A percentile compares a stretch with the other conserved stretches of the same genome.
Evolutionary conservation across 2,888 invertebrate genomes (phyloP).

Genomic region (Deilephila porcellus): DNA sequence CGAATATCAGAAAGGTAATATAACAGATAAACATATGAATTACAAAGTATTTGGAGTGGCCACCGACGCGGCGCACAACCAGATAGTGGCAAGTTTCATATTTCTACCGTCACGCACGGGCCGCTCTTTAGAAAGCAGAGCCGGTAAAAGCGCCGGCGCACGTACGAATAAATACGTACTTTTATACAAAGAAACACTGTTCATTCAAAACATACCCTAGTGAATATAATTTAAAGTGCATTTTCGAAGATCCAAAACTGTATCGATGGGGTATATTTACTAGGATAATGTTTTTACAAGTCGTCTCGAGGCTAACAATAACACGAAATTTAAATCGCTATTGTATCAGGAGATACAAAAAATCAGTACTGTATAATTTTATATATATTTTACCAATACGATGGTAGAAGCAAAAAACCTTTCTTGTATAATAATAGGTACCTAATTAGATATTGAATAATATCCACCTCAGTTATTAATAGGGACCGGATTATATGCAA

Average conservation of each 20-base stretch:
- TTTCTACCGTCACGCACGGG: conserved; percentile 21
- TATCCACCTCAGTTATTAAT: no score
- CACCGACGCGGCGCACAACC: background rate
- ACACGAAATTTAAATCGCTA: no score
- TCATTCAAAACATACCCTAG: background rate
- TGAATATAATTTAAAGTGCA: background rate
- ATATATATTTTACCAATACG: no score
- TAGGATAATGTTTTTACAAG: background rate
- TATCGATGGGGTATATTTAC: background rate
- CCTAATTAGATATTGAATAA: no score
- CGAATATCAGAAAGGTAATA: background rate
- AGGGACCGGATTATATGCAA: no score
- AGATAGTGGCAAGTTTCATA: conserved; percentile 25
- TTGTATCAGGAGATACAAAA: no score
- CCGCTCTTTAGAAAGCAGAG: conserved; percentile 26
- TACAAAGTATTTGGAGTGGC: background rate
- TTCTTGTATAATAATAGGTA: no score
- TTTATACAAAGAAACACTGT: background rate
- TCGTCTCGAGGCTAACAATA: no score
- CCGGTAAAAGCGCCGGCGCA: conserved; percentile 15
- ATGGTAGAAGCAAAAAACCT: no score
- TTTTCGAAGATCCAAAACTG: background rate
- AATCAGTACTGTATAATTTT: no score
- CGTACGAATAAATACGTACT: conserved; percentile 7
- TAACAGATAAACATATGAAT: background rate